phyloP scores from a whole-genome alignment of 2,113 vertebrate species.

The Panthera leo region DNA sequence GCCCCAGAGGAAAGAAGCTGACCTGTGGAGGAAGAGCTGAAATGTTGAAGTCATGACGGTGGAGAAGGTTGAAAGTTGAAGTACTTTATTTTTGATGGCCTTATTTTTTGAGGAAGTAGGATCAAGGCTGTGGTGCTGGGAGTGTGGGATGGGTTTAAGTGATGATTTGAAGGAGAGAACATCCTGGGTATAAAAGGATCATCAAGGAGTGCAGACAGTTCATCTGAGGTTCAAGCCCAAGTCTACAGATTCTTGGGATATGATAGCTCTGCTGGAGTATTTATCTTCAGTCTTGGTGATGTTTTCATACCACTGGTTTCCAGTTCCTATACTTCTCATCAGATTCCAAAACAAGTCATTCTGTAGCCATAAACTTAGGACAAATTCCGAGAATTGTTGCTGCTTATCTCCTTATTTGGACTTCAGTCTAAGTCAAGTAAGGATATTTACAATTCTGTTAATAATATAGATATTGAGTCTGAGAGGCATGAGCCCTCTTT shows the following conservation, averaged over 20 bases:
- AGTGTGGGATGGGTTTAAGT: not conserved
- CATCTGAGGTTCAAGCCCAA: not conserved
- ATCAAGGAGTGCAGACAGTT: not conserved
- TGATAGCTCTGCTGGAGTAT: not conserved
- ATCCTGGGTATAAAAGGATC: not conserved
- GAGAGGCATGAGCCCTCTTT: not conserved
- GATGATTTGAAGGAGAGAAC: not conserved
- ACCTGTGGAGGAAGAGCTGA: not conserved
- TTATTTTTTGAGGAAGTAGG: not conserved
- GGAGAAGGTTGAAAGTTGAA: not conserved
- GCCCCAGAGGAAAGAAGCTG: not conserved
- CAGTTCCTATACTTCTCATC: not conserved
- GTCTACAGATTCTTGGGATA: not conserved
- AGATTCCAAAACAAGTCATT: slow-evolving; percentile 37
- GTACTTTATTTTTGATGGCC: not conserved
- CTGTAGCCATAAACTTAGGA: not conserved
- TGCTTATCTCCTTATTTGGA: slow-evolving; percentile 12
- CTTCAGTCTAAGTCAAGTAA: slow-evolving; percentile 1
- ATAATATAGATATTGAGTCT: not conserved
- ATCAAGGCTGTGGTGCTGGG: not conserved
- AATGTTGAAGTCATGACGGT: not conserved
- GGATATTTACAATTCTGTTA: not conserved
- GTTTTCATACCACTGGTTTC: not conserved
- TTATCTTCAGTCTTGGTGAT: not conserved
- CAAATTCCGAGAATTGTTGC: slow-evolving; percentile 36